phyloP scores from a whole-genome alignment of 2,113 vertebrate genomes.

The Leptobrachium leishanense region DNA sequence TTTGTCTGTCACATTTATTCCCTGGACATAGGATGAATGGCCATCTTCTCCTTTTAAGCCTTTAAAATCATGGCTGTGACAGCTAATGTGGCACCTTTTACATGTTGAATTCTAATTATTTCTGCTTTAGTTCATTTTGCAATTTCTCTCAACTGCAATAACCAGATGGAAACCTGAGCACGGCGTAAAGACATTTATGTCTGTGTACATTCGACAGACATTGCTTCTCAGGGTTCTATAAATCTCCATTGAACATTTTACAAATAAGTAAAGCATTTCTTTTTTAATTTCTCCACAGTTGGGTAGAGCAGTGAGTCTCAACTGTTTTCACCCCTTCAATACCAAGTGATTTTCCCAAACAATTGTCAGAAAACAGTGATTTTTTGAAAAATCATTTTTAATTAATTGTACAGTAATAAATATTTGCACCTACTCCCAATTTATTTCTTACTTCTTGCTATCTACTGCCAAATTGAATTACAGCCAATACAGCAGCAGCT shows the following conservation, averaged over 20 bases:
- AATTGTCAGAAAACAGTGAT: too few species aligned
- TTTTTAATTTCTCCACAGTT: too few species aligned
- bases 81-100: conserved; percentile 22
- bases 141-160: conserved; percentile 8
- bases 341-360: too few species aligned
- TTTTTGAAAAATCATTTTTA: too few species aligned
- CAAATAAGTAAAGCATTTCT: background rate
- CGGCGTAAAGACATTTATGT: background rate
- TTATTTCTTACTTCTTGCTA: too few species aligned
- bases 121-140: background rate
- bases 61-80: background rate
- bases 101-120: background rate
- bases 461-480: too few species aligned
- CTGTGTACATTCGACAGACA: background rate
- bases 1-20: background rate
- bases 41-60: conserved; percentile 1
- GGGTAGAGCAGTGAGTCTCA: too few species aligned
- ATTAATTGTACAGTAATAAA: too few species aligned
- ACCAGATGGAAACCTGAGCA: background rate
- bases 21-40: background rate
- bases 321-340: too few species aligned
- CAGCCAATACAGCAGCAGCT: too few species aligned
- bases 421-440: too few species aligned
- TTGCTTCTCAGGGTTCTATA: background rate
- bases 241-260: background rate